A percentile compares a stretch with the other conserved stretches of the same genome.
phyloP scores from a whole-genome alignment of 1,140 invertebrate genomes.

The Proctacanthus coquilletti region DNA sequence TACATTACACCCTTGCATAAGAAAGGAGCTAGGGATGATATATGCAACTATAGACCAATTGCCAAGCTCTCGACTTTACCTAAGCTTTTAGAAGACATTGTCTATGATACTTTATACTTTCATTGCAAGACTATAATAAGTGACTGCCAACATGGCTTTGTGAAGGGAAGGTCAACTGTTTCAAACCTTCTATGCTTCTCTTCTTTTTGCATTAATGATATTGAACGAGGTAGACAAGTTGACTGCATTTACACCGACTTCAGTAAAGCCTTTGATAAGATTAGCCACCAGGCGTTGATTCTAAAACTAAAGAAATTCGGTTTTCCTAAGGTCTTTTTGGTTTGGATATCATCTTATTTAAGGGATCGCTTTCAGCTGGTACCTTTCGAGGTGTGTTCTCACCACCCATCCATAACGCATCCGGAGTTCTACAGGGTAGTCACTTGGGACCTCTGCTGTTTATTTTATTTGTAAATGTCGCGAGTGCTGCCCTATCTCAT shows the following conservation, averaged over 20 bases:
- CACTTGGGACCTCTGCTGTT: too few species aligned
- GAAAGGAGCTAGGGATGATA: too few species aligned
- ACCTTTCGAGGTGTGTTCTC: too few species aligned
- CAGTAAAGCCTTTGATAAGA: slow-evolving; percentile 7
- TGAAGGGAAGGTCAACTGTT: slow-evolving; percentile 3
- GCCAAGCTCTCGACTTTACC: slow-evolving; percentile 1
- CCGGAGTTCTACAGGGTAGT: too few species aligned
- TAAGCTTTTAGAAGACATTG: slow-evolving; percentile 3
- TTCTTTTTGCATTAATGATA: not conserved
- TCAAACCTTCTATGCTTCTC: slow-evolving; percentile 4
- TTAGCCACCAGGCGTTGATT: not conserved
- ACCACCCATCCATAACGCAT: too few species aligned
- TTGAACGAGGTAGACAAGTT: slow-evolving; percentile 4
- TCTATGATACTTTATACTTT: not conserved
- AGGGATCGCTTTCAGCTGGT: not conserved
- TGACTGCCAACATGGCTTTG: slow-evolving; percentile 8
- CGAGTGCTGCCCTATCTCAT: too few species aligned
- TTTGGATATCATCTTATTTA: not conserved
- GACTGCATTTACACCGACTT: slow-evolving; percentile 9
- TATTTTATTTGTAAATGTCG: too few species aligned
- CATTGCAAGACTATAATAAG: not conserved
- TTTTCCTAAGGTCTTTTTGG: not conserved
- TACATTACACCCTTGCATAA: too few species aligned
- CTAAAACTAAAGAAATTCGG: not conserved
- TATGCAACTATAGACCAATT: slow-evolving; percentile 5